A percentile compares a stretch with the other conserved stretches of the same genome.
These are phyloP conservation scores for Andrena cerasifolii DNA, from an alignment of 1,140 invertebrate species.

Conservation along the genomic window DNA sequence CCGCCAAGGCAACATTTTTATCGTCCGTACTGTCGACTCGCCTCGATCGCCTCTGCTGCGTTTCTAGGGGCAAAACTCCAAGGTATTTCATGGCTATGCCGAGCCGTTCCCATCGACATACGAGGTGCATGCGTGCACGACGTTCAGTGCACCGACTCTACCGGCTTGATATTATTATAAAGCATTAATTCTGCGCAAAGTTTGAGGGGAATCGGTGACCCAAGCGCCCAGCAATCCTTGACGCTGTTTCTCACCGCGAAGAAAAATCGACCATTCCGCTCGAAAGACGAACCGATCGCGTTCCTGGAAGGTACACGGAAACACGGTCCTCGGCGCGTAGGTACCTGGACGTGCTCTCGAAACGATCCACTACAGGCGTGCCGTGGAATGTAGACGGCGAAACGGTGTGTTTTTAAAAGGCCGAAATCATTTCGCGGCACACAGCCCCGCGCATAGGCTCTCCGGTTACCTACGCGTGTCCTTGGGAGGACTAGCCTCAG, in stretches of 20 bases:
- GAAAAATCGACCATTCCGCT: conserved; percentile 6
- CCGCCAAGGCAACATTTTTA: conserved; percentile 62
- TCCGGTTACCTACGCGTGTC: conserved; percentile 78
- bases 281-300: background rate
- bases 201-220: too few species aligned
- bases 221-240: too few species aligned
- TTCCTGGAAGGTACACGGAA: conserved; percentile 10
- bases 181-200: too few species aligned
- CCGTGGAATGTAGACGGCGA: conserved; percentile 71
- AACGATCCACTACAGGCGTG: conserved; percentile 46
- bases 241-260: background rate
- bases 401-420: conserved; percentile 77
- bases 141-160: too few species aligned
- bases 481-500: conserved; percentile 71
- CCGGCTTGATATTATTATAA: too few species aligned
- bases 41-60: conserved; percentile 47
- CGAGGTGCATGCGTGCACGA: too few species aligned
- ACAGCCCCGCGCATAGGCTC: conserved; percentile 51
- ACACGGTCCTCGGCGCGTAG: background rate
- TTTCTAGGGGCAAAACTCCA: conserved; percentile 10
- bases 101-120: too few species aligned
- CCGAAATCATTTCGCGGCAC: conserved; percentile 73
- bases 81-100: too few species aligned
- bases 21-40: conserved; percentile 39
- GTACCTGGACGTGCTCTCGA: conserved; percentile 34